phyloP scores from a whole-genome alignment of 2,113 vertebrate genomes.

The Neogobius melanostomus region DNA sequence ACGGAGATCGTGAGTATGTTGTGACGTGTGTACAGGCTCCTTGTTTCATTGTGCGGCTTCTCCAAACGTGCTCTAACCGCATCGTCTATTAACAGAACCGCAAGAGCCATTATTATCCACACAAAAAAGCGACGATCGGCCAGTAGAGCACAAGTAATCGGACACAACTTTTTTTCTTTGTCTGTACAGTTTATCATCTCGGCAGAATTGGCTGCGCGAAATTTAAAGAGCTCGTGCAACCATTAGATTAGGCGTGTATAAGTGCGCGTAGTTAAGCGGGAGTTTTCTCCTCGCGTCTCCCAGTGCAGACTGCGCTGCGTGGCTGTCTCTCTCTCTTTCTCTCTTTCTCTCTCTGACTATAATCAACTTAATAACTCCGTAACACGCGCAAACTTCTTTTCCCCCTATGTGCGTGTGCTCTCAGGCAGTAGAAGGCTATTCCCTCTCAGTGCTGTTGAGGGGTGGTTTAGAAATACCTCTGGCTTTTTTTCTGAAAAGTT shows the following conservation, averaged over 20 bases:
- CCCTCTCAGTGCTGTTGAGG: no score
- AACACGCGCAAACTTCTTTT: background rate
- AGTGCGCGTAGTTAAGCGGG: background rate
- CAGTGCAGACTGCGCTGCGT: background rate
- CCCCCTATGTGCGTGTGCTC: no score
- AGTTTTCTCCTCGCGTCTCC: no score
- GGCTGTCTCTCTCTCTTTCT: background rate
- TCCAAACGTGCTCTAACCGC: conserved; percentile 8
- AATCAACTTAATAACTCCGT: background rate
- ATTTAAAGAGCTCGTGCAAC: conserved; percentile 48
- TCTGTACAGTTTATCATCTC: background rate
- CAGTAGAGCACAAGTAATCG: conserved; percentile 1
- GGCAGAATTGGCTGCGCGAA: background rate
- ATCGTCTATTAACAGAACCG: background rate
- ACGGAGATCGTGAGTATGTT: conserved; percentile 74
- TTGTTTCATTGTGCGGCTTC: conserved; percentile 40
- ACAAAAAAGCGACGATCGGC: background rate
- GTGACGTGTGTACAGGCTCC: conserved; percentile 17
- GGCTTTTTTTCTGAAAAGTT: no score
- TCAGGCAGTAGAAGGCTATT: no score
- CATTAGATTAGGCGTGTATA: background rate
- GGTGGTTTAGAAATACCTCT: no score
- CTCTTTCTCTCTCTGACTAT: background rate
- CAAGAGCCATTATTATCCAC: background rate
- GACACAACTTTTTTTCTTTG: background rate